These are phyloP conservation scores for Nanorana parkeri DNA, from an alignment of 2,113 vertebrate genomes.

Conservation along the genomic window DNA sequence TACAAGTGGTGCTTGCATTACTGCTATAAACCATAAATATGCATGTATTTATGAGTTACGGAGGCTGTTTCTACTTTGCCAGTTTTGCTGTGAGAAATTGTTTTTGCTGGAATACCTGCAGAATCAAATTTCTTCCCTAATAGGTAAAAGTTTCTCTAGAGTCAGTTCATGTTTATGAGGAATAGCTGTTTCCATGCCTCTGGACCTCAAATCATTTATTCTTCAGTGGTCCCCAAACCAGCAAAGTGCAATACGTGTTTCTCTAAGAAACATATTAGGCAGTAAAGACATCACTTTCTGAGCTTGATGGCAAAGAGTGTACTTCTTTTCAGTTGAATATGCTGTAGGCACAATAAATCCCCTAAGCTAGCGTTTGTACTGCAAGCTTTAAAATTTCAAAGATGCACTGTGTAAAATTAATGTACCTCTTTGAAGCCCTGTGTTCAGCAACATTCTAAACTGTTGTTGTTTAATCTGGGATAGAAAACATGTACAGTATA, in stretches of 20 bases:
- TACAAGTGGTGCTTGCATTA: constrained; percentile 25
- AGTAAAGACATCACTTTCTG: constrained; percentile 50
- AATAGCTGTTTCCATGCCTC: constrained; percentile 45
- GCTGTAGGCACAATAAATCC: constrained; percentile 50
- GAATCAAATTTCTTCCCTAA: constrained; percentile 54
- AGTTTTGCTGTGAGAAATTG: constrained; percentile 48
- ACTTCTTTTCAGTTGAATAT: constrained; percentile 48
- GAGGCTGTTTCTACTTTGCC: constrained; percentile 43
- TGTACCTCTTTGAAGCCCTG: background rate
- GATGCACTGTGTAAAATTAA: constrained; percentile 20
- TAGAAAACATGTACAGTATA: no score
- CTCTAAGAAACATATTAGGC: constrained; percentile 53
- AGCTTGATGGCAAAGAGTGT: constrained; percentile 33
- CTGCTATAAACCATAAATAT: constrained; percentile 40
- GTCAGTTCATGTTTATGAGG: constrained; percentile 50
- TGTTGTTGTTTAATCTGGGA: background rate
- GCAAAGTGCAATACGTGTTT: constrained; percentile 44
- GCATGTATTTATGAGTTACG: constrained; percentile 40
- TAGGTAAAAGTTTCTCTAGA: constrained; percentile 55
- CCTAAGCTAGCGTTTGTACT: constrained; percentile 21
- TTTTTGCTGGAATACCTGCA: constrained; percentile 37
- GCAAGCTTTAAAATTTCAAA: constrained; percentile 10
- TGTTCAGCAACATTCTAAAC: background rate
- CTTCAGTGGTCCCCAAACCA: constrained; percentile 52
- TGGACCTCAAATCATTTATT: constrained; percentile 53